A percentile compares a stretch with the other conserved stretches of the same genome.
Conservation (phyloP, 2,797 vertebrate species). For the Cynopterus sphinx region DNA sequence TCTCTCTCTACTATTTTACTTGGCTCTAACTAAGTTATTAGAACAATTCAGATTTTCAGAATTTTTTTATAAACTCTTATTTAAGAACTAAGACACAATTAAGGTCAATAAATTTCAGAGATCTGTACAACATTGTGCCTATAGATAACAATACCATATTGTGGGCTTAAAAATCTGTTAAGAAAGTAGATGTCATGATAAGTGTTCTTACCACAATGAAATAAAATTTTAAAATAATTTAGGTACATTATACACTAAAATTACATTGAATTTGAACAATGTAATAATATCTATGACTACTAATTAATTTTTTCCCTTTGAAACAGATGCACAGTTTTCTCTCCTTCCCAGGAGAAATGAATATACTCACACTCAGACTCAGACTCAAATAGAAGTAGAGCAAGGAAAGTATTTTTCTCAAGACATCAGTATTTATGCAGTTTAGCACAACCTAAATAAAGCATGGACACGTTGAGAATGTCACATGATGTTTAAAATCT, state of each 20-base stretch:
- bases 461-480: neutral
- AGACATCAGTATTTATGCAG: neutral
- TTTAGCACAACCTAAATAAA: neutral
- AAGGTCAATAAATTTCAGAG: neutral
- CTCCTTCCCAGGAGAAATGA: neutral
- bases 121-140: neutral
- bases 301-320: constrained; percentile 31
- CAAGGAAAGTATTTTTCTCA: neutral
- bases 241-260: neutral
- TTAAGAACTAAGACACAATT: neutral
- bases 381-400: neutral
- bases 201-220: neutral
- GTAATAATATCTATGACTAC: neutral
- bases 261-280: neutral
- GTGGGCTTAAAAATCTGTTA: neutral
- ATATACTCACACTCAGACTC: neutral
- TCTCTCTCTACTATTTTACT: neutral
- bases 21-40: neutral
- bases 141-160: neutral
- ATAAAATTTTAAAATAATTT: neutral
- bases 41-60: neutral
- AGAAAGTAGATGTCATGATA: neutral
- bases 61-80: neutral
- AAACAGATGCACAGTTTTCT: constrained; percentile 26
- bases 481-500: neutral